Conservation (phyloP, 1,140 invertebrate species). For the Drosophila simulans region DNA sequence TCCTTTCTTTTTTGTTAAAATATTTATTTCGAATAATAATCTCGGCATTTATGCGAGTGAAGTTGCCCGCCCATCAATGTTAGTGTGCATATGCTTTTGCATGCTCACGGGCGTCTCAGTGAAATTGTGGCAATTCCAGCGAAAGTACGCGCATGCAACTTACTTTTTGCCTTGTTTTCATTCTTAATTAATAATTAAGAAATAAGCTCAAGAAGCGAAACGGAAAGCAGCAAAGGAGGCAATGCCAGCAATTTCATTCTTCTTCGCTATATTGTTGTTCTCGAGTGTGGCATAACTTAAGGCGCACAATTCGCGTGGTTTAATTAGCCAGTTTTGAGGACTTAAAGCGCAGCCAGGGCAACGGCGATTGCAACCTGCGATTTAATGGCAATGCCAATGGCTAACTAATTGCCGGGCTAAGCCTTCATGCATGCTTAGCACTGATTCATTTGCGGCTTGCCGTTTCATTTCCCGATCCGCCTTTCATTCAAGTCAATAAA, state of each 20-base stretch:
- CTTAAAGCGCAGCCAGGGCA: conserved; percentile 47
- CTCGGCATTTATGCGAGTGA: neutral
- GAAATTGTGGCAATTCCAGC: conserved; percentile 75
- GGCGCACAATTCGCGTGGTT: conserved; percentile 59
- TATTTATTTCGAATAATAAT: too few relatives aligned
- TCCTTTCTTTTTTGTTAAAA: too few relatives aligned
- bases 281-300: conserved; percentile 65
- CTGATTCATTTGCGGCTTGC: conserved; percentile 41
- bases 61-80: conserved; percentile 9
- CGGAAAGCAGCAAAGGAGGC: conserved; percentile 29
- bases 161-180: conserved; percentile 79
- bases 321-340: conserved; percentile 56
- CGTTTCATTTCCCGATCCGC: conserved; percentile 8
- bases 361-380: conserved; percentile 3
- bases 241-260: conserved; percentile 46
- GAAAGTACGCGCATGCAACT: conserved; percentile 69
- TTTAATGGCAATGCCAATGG: conserved; percentile 58
- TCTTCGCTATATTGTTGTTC: conserved; percentile 28
- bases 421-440: conserved; percentile 21
- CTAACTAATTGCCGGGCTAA: conserved; percentile 52
- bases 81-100: conserved; percentile 43
- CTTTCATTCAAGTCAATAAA: conserved; percentile 65
- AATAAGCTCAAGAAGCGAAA: conserved; percentile 68
- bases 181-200: conserved; percentile 81
- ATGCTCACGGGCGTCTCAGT: conserved; percentile 59